A percentile compares a stretch with the other conserved stretches of the same genome.
These are phyloP conservation scores for Ochropleura plecta DNA, from an alignment of 2,888 invertebrate genomes.

Conservation along the genomic window DNA sequence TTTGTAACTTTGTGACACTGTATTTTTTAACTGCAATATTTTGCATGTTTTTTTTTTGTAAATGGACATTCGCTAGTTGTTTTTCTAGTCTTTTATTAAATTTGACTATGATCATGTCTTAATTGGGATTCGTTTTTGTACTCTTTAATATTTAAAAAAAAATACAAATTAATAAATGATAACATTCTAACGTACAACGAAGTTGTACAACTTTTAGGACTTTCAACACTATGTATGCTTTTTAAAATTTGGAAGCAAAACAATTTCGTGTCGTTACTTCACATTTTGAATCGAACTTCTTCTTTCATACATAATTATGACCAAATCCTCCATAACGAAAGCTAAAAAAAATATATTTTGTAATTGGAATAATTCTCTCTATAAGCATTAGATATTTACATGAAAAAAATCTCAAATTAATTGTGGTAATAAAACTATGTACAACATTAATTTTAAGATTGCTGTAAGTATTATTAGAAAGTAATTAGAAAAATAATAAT, in stretches of 20 bases:
- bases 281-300: constrained; percentile 54
- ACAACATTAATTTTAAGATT: constrained; percentile 89
- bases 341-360: constrained; percentile 74
- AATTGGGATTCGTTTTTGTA: constrained; percentile 40
- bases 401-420: constrained; percentile 89
- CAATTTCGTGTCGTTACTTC: constrained; percentile 53
- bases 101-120: constrained; percentile 54
- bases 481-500: constrained; percentile 88
- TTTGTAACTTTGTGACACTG: constrained; percentile 15
- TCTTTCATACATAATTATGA: constrained; percentile 71
- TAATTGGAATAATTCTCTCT: constrained; percentile 88
- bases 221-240: constrained; percentile 39
- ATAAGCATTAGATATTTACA: constrained; percentile 87
- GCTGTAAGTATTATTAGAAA: constrained; percentile 90
- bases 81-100: constrained; percentile 66
- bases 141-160: constrained; percentile 48
- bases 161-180: constrained; percentile 53
- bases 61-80: constrained; percentile 56
- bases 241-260: constrained; percentile 63
- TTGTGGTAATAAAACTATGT: constrained; percentile 89
- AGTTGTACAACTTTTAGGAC: constrained; percentile 38
- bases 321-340: constrained; percentile 80
- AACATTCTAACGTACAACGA: constrained; percentile 54
- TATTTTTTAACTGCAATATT: constrained; percentile 52
- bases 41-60: constrained; percentile 32